Base-by-base conservation (phyloP, 1,140 invertebrate species). In the Cylas formicarius region DNA sequence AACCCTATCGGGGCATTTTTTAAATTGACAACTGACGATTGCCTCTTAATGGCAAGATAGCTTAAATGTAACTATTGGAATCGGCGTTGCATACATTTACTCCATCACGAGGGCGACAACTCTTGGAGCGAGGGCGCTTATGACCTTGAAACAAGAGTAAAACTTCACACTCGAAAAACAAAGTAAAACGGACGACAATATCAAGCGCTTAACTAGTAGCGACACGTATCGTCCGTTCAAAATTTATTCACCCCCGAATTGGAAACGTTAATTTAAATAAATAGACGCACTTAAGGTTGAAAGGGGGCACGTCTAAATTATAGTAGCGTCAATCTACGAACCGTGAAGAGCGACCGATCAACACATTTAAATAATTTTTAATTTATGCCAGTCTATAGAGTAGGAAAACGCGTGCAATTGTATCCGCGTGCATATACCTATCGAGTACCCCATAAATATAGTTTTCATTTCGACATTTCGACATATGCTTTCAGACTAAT, bases 281-380 rank as follows among this genome's bases (percentile, higher is more conserved):
- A 50, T 50, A 45, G 48, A 44, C 29, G 41, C 37, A 45, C 42
- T 50, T 50, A 50, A 48, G 29, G 18, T 16, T n/a, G n/a, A 22
- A 11, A 37, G 26, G 2, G 41, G 27, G 13, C 38, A 35, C 43
- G 33, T 18, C 26, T 36, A 43, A 36, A 48, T 42, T 34, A 27
- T 50, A 20, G 40, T 49, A 41, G 35, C 35, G 11, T 35, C 35
- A 9, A 4, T 35, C 42, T 23, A 24, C 24, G 14, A 22, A 50
- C 17, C 48, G 42, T 50, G 42, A 42, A 45, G 29, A 37, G 16
- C 22, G 35, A 27, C 27, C 48, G 42, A 50, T 50, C 48, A 50
- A 50, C 48, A 50, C 48, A 50, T 50, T 50, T 45, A 45, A 50
- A 50, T 50, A 44, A 50, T 45, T 50, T 50, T 50, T 50, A 50